Percentiles rank a stretch among this genome's conserved stretches.
Evolutionary conservation across 1,140 invertebrate species (phyloP).

Genomic region (Triops longicaudatus): DNA sequence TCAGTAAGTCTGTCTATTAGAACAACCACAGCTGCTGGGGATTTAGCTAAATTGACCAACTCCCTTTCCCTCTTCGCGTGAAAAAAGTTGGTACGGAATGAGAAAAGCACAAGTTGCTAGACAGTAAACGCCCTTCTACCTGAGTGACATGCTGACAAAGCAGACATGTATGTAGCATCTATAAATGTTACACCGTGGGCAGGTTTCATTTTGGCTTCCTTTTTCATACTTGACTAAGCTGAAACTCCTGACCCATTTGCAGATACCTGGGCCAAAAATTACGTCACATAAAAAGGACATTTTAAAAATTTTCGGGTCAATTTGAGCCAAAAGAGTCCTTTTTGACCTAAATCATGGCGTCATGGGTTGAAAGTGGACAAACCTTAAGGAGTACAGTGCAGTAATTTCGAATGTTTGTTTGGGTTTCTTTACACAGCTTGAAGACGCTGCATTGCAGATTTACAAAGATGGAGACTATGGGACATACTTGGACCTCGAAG

Average conservation of each 20-base stretch:
- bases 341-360: neutral
- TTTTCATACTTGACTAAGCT: neutral
- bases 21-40: neutral
- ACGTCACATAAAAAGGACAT: neutral
- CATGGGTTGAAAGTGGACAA: neutral
- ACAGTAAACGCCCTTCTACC: constrained; percentile 11
- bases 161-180: neutral
- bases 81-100: neutral
- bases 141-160: constrained; percentile 7
- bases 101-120: neutral
- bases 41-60: neutral
- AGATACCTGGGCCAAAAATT: neutral
- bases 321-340: neutral
- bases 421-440: constrained; percentile 60
- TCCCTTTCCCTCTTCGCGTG: neutral
- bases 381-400: neutral
- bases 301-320: neutral
- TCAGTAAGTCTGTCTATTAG: neutral
- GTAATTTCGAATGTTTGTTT: constrained; percentile 31
- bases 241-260: neutral
- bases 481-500: constrained; percentile 90
- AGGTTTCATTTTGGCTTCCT: constrained; percentile 12
- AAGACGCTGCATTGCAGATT: constrained; percentile 89
- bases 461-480: constrained; percentile 95
- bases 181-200: neutral